A percentile compares a stretch with the other conserved stretches of the same genome.
Conservation (phyloP, 2,888 invertebrate species). For the Melieria picta region DNA sequence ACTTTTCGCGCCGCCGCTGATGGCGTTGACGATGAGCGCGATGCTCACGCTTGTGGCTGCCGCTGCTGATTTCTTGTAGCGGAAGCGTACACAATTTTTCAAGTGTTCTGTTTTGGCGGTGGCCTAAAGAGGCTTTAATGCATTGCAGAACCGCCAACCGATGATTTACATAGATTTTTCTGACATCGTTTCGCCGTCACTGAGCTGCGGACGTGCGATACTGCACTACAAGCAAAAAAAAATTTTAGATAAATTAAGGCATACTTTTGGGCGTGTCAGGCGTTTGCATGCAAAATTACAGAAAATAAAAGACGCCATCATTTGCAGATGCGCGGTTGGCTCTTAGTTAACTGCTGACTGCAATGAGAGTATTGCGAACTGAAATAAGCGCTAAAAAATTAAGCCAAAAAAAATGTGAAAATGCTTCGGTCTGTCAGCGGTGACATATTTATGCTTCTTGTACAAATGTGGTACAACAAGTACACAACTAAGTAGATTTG, state of each 20-base stretch:
- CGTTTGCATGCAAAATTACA: not conserved
- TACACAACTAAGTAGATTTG: too few relatives aligned
- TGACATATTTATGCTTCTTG: too few relatives aligned
- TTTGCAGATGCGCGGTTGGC: too few relatives aligned
- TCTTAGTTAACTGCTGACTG: too few relatives aligned
- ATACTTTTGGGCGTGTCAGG: not conserved
- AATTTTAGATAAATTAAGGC: not conserved
- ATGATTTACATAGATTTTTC: constrained; percentile 15
- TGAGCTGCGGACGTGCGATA: not conserved
- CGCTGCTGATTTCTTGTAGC: constrained; percentile 12
- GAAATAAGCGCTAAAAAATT: too few relatives aligned
- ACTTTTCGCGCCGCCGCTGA: too few relatives aligned
- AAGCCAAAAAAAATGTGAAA: too few relatives aligned
- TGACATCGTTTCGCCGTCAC: not conserved
- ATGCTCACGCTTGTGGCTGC: not conserved
- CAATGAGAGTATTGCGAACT: too few relatives aligned
- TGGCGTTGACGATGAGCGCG: too few relatives aligned
- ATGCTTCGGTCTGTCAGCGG: too few relatives aligned
- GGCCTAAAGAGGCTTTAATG: constrained; percentile 19
- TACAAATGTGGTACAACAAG: too few relatives aligned
- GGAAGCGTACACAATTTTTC: constrained; percentile 18
- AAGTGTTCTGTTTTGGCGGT: not conserved
- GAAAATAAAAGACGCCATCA: not conserved
- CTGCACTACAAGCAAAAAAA: not conserved
- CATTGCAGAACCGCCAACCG: constrained; percentile 7